phyloP scores from a whole-genome alignment of 1,140 invertebrate species.

The Brachionus asplanchnoidis region DNA sequence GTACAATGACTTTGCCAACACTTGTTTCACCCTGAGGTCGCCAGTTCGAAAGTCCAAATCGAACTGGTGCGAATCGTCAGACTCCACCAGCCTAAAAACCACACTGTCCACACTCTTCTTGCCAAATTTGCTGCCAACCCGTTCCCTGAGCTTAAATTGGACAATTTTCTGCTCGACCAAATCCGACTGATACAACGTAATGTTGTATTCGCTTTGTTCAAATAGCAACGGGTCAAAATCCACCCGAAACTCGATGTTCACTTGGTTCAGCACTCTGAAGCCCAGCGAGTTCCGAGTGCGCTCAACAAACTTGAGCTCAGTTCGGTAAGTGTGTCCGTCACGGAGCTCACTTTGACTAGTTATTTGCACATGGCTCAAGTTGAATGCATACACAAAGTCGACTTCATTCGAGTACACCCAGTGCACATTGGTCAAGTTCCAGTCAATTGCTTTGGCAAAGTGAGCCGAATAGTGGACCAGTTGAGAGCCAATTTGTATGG shows the following conservation, averaged over 20 bases:
- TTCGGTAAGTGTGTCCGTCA: background rate
- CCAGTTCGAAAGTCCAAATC: background rate
- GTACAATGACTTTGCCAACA: background rate
- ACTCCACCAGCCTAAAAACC: background rate
- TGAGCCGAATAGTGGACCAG: background rate
- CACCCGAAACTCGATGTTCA: conserved; percentile 21
- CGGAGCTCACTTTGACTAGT: background rate
- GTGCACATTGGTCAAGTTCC: background rate
- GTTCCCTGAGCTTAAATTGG: background rate
- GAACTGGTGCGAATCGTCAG: background rate
- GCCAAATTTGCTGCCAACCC: background rate
- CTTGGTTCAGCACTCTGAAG: background rate
- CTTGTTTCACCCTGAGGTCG: background rate
- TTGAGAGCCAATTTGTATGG: background rate
- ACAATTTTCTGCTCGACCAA: conserved; percentile 9
- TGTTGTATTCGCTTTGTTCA: background rate
- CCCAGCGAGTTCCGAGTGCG: background rate
- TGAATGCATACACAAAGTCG: background rate
- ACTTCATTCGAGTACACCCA: background rate
- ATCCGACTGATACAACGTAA: background rate
- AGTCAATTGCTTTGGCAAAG: background rate
- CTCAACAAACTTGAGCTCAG: background rate
- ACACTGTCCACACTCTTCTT: background rate
- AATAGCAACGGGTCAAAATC: conserved; percentile 37
- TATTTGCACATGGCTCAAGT: background rate